Base-by-base conservation (phyloP, 2,888 invertebrate species). In the Dimorphilus gyrociliatus region DNA sequence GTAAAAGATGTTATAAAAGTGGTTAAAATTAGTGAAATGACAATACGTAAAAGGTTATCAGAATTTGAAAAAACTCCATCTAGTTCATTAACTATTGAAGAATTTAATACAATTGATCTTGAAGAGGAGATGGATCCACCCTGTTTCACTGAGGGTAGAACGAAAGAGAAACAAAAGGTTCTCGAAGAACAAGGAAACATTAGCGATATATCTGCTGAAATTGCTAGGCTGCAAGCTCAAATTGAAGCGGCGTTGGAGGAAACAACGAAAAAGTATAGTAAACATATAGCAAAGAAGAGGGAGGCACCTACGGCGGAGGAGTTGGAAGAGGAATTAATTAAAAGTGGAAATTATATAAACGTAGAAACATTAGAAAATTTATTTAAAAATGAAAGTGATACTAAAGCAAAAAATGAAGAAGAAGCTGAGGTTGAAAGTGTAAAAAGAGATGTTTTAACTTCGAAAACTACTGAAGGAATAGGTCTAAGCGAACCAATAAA, bases 31-130 rank as follows among this genome's bases (percentile, higher is more conserved):
- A 86, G 90, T 53, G 85, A 90, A 62, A 77, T 81, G 0, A 92
- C 92, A 1, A 66, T 92, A 23, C 71, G 84, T 33, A 90, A 88
- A 68, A 70, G 78, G 74, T 68, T 97, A 23, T 72, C 79, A 17
- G 97, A 97, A 66, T 97, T 97, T 60, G 85, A 86, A 1, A 85
- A 86, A 46, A 97, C 97, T 0, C 88, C 94, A 0, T 86, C 90
- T 8, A 85, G 90, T 51, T 76, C 79, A 6, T 66, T 97, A 30
- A 92, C 94, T 0, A 67, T 92, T 16, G 90, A 94, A 46, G 92
- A 97, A 66, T 97, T 97, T 57, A 81, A 88, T 76, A 80, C 78
- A 0, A 82, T 94, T 1, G 92, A 97, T 57, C 66, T 97, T 44
- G 90, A 92, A 55, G 84, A 86, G 46, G 88, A 88, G 51, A 84